Evolutionary conservation across 2,113 vertebrate genomes (phyloP).

Genomic region (Sturnus vulgaris): DNA sequence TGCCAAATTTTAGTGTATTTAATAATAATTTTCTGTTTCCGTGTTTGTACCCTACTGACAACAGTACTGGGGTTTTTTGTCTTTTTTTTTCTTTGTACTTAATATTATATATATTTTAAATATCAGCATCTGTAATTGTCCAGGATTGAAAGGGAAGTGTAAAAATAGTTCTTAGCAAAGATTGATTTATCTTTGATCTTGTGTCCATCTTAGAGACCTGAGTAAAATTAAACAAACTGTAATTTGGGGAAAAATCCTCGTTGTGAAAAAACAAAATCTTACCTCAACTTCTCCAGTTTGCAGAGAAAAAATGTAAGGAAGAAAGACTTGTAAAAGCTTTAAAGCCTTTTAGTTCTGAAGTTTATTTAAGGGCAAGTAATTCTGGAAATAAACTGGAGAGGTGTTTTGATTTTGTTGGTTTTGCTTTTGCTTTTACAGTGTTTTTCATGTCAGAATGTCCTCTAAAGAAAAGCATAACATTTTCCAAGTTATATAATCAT

Average conservation of each 20-base stretch:
- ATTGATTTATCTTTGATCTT: background rate
- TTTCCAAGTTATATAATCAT: background rate
- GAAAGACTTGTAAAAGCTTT: background rate
- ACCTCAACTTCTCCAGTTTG: background rate
- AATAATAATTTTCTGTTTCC: background rate
- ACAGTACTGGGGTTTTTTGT: rapidly evolving
- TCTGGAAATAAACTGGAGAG: background rate
- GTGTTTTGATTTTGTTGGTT: background rate
- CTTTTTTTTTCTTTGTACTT: background rate
- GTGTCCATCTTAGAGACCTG: background rate
- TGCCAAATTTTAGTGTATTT: background rate
- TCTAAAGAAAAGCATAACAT: background rate
- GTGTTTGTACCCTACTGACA: rapidly evolving
- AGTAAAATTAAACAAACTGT: background rate
- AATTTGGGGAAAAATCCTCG: background rate
- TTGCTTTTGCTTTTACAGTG: background rate
- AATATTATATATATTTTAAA: background rate
- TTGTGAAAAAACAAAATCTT: background rate
- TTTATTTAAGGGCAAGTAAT: background rate
- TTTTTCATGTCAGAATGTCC: background rate
- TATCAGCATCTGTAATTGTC: background rate
- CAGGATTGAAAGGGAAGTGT: background rate
- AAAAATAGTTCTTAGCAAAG: background rate
- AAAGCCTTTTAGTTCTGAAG: background rate
- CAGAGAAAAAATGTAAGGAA: background rate